These are phyloP conservation scores for Styela clava DNA, from an alignment of 23 tunicate species.

Conservation along the genomic window DNA sequence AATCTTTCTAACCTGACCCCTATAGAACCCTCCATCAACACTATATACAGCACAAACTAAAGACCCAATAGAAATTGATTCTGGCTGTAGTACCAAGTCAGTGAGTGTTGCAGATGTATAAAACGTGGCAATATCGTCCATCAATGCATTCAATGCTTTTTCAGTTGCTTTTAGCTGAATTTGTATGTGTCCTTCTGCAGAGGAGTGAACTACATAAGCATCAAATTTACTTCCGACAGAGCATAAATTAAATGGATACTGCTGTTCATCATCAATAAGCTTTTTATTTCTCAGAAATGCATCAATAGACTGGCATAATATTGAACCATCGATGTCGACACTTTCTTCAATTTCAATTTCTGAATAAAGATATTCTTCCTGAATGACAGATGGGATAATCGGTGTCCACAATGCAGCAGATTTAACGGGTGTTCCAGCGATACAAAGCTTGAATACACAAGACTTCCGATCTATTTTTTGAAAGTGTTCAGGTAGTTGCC, in stretches of 20 bases:
- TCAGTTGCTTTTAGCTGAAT: background rate
- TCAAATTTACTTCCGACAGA: background rate
- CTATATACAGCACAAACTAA: conserved; percentile 39
- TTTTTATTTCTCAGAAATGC: background rate
- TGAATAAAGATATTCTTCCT: conserved; percentile 25
- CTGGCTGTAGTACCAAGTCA: background rate
- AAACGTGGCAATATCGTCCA: background rate
- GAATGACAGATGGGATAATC: conserved; percentile 13
- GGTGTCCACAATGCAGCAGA: conserved; percentile 64
- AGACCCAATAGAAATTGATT: conserved; percentile 16
- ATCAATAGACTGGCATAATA: background rate
- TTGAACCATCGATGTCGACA: background rate
- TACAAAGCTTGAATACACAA: conserved; percentile 17
- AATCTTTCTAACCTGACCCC: conserved; percentile 33
- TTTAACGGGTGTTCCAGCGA: conserved; percentile 16
- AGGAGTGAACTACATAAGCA: background rate
- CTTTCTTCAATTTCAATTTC: conserved; percentile 36
- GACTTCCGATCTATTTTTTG: conserved; percentile 28
- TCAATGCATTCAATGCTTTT: background rate
- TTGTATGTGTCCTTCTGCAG: background rate
- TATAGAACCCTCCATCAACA: conserved; percentile 42
- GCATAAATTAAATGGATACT: background rate
- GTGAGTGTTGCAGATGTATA: background rate
- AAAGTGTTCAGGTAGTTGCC: conserved; percentile 20
- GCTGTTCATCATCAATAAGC: background rate